phyloP scores from a whole-genome alignment of 2,797 vertebrate species.

The Hirundo rustica region DNA sequence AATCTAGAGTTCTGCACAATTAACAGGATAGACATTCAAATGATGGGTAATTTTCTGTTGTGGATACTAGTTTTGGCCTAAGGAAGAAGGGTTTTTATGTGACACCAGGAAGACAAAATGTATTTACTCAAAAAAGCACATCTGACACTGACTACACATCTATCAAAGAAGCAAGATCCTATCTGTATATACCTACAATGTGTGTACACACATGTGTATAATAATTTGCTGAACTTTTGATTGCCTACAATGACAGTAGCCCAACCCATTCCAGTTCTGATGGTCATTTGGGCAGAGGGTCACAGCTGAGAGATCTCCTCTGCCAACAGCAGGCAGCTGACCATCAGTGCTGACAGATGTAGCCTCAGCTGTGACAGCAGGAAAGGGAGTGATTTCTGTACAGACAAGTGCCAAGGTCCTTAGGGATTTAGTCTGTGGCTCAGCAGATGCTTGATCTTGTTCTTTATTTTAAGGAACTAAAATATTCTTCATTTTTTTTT shows the following conservation, averaged over 20 bases:
- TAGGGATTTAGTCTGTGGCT: neutral
- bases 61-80: neutral
- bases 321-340: neutral
- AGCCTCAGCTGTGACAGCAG: neutral
- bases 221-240: neutral
- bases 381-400: neutral
- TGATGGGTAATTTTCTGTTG: neutral
- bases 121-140: neutral
- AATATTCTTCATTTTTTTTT: neutral
- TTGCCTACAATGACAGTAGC: neutral
- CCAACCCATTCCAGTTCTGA: neutral
- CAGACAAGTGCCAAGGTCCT: neutral
- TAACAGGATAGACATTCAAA: neutral
- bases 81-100: neutral
- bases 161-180: neutral
- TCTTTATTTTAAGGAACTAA: neutral
- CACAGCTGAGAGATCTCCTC: neutral
- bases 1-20: neutral
- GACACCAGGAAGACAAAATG: neutral
- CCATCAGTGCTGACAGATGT: neutral
- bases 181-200: fast-evolving
- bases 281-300: neutral
- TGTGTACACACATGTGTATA: fast-evolving
- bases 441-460: neutral
- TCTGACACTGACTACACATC: neutral